Evolutionary conservation across 2,113 vertebrate genomes (phyloP).

Genomic region (Neogale vison): DNA sequence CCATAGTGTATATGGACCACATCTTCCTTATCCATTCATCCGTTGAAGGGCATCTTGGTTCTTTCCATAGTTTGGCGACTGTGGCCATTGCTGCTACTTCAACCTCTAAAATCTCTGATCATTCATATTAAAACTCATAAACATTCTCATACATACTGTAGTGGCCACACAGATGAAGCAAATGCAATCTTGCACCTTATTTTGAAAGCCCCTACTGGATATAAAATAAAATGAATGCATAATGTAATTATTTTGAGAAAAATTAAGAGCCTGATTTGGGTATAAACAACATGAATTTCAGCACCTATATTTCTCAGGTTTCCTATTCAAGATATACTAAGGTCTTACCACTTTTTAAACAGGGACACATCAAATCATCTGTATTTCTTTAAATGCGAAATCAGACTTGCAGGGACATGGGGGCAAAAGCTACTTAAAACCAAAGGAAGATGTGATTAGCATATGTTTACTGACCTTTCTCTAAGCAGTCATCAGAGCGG

Average conservation of each 20-base stretch:
- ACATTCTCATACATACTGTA: neutral
- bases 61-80: no score
- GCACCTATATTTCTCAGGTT: neutral
- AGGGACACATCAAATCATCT: neutral
- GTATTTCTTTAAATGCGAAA: neutral
- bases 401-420: neutral
- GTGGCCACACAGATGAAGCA: neutral
- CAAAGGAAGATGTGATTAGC: constrained; percentile 7
- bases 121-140: neutral
- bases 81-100: no score
- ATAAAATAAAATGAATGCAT: neutral
- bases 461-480: constrained; percentile 54
- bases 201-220: neutral
- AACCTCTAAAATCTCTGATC: neutral
- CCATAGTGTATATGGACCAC: no score
- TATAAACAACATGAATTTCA: neutral
- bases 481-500: neutral
- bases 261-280: neutral
- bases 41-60: no score
- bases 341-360: neutral
- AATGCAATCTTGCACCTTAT: neutral
- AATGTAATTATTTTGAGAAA: neutral
- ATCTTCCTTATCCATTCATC: no score
- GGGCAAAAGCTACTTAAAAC: neutral
- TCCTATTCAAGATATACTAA: neutral